phyloP scores from a whole-genome alignment of 2,113 vertebrate genomes.

The Cariama cristata region DNA sequence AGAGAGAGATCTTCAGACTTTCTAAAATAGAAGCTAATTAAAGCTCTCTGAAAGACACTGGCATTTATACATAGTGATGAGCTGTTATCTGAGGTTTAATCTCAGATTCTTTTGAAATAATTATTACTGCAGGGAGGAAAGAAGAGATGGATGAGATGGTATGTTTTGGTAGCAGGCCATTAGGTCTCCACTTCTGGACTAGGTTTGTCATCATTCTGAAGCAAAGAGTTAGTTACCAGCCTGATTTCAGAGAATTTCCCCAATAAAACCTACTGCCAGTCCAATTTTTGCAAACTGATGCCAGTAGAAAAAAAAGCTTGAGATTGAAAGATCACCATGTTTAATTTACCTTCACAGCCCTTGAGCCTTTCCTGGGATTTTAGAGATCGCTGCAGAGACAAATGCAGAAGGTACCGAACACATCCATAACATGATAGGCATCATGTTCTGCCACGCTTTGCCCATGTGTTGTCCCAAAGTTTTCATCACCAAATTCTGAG shows the following conservation, averaged over 20 bases:
- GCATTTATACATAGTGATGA: not conserved
- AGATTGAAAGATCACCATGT: not conserved
- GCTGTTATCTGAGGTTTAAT: not conserved
- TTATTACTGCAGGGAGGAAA: not conserved
- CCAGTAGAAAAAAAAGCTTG: not conserved
- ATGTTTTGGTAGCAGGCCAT: not conserved
- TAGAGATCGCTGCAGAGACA: not conserved
- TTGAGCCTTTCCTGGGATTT: not conserved
- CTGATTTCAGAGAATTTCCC: not conserved
- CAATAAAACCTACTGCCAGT: not conserved
- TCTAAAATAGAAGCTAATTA: not conserved
- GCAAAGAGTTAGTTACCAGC: not conserved
- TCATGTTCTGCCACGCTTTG: rapidly evolving
- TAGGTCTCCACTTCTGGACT: not conserved
- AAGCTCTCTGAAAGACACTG: not conserved
- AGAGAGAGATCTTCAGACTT: not conserved
- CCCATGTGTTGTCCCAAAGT: no score
- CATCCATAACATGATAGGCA: rapidly evolving
- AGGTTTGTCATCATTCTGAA: not conserved
- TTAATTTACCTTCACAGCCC: not conserved
- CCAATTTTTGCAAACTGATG: not conserved
- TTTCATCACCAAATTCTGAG: not conserved
- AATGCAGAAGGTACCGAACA: not conserved
- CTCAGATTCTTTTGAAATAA: not conserved
- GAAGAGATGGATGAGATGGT: not conserved